Base-by-base conservation (phyloP, 2,888 invertebrate genomes). In the Zygothrica quintamaculata region DNA sequence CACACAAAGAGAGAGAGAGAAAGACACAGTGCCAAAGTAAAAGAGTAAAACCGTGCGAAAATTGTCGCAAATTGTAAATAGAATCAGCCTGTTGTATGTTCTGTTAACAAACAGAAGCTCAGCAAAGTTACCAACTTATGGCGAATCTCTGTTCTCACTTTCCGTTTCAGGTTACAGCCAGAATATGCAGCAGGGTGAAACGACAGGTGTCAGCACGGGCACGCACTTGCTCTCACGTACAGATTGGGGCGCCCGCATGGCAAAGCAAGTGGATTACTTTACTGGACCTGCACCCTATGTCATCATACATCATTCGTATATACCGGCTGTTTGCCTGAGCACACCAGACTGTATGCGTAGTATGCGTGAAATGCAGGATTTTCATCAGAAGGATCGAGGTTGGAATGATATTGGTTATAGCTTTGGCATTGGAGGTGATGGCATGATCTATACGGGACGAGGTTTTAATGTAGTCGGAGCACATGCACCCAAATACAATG, bases 351-450 rank as follows among this genome's bases (percentile, higher is more conserved):
- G 95, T 80, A 90, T 89, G 43, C 75, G 71, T 0, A 92, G 93
- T 12, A 94, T 95, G 94, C 91, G 92, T 47, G 90, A 91, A 31
- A 95, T 95, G 93, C 95, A 95, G 89, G 90, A 91, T 29, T 93
- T 92, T 58, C 95, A 95, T 84, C 93, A 93, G 80, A 89, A 92
- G 56, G 89, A 91, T 61, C 91, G 92, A 40, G 92, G 91, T 0
- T 95, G 95, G 95, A 93, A 93, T 53, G 95, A 95, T 85, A 94
- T 95, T 81, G 95, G 95, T 22, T 93, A 89, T 86, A 95, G 94
- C 87, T 96, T 95, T 89, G 93, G 93, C 37, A 92, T 95, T 25
- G 95, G 96, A 1, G 94, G 95, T 15, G 95, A 96, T 76, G 95
- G 95, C 0, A 91, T 92, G 9, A 94, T 93, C 3, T 96, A 95